Evolutionary conservation across 2,888 invertebrate genomes (phyloP).

Genomic region (Heliconius erato): DNA sequence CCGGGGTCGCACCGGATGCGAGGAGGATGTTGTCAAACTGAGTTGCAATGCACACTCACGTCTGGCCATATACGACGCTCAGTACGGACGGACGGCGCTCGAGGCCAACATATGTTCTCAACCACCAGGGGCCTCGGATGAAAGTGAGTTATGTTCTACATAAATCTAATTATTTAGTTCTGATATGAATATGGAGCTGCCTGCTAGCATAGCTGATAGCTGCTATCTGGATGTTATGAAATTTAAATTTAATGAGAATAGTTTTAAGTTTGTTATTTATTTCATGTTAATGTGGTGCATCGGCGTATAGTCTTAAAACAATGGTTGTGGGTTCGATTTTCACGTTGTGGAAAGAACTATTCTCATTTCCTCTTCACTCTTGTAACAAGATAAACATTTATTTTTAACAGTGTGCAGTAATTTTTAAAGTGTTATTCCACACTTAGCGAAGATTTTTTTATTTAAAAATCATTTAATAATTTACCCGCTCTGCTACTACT

Average conservation of each 20-base stretch:
- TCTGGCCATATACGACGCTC: conserved; percentile 95
- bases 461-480: too few relatives aligned
- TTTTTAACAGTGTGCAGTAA: too few relatives aligned
- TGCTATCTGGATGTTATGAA: not conserved
- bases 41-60: conserved; percentile 93
- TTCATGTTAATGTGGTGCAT: too few relatives aligned
- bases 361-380: not conserved
- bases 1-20: conserved; percentile 94
- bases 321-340: not conserved
- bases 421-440: too few relatives aligned
- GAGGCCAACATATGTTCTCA: conserved; percentile 92
- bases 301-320: not conserved
- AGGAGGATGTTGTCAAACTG: conserved; percentile 93
- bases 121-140: conserved; percentile 91
- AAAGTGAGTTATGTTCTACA: conserved; percentile 88
- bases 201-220: not conserved
- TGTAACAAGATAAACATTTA: not conserved
- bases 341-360: accelerated
- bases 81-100: conserved; percentile 93
- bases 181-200: not conserved
- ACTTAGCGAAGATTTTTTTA: too few relatives aligned
- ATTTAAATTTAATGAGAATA: not conserved
- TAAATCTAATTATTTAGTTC: conserved; percentile 21
- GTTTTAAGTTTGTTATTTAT: not conserved
- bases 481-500: too few relatives aligned